These are phyloP conservation scores for Autographa gamma DNA, from an alignment of 2,888 invertebrate species.

Conservation along the genomic window DNA sequence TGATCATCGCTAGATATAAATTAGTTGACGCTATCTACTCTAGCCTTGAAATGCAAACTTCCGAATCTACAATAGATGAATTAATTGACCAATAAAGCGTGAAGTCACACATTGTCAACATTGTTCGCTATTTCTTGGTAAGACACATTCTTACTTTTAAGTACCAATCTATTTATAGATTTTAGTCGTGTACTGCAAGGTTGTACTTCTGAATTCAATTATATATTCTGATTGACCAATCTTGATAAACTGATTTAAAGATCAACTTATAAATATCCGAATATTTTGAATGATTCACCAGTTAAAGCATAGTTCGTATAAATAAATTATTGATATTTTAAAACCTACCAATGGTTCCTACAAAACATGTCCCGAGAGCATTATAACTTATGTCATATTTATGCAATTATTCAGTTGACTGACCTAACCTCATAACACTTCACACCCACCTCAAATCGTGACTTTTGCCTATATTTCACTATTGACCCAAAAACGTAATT, in stretches of 20 bases:
- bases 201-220: too few relatives aligned
- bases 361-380: background rate
- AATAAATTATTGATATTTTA: too few relatives aligned
- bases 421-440: constrained; percentile 12
- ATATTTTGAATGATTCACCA: too few relatives aligned
- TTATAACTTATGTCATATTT: background rate
- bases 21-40: constrained; percentile 16
- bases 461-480: constrained; percentile 56
- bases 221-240: too few relatives aligned
- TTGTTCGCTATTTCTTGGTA: too few relatives aligned
- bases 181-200: too few relatives aligned
- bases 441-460: constrained; percentile 37
- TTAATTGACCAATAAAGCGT: constrained; percentile 46
- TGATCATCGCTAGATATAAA: constrained; percentile 1
- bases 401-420: constrained; percentile 7
- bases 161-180: too few relatives aligned
- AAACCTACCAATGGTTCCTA: too few relatives aligned
- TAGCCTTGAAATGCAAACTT: constrained; percentile 42
- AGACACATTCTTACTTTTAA: too few relatives aligned
- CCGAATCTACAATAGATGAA: constrained; percentile 38
- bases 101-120: constrained; percentile 12
- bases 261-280: too few relatives aligned
- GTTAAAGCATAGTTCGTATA: too few relatives aligned
- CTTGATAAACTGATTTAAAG: too few relatives aligned
- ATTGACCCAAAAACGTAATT: constrained; percentile 55